Evolutionary conservation across 2,797 vertebrate genomes (phyloP).

Genomic region (Urocyon cinereoargenteus): DNA sequence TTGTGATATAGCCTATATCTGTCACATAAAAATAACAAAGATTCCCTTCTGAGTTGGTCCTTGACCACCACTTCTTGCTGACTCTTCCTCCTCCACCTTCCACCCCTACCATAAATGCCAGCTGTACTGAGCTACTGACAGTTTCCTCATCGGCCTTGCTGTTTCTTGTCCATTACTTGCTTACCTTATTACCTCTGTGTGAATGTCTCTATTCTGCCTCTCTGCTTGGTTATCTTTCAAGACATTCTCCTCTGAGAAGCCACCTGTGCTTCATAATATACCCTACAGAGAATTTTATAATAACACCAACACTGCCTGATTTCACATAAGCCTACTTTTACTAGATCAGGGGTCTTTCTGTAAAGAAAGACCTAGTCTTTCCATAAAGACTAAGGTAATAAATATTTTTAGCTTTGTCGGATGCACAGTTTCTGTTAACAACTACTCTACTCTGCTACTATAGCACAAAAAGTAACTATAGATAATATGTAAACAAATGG

Average conservation of each 20-base stretch:
- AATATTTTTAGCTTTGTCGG: neutral
- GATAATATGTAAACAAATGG: neutral
- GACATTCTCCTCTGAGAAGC: neutral
- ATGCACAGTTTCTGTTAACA: neutral
- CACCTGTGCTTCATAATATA: neutral
- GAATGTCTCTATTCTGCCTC: neutral
- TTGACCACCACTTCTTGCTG: neutral
- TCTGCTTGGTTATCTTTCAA: conserved; percentile 6
- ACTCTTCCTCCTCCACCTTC: neutral
- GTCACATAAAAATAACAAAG: neutral
- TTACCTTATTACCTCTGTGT: neutral
- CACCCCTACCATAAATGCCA: neutral
- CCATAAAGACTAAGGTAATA: neutral
- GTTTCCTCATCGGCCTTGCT: neutral
- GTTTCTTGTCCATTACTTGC: neutral
- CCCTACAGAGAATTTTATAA: neutral
- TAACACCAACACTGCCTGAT: neutral
- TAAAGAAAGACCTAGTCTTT: neutral
- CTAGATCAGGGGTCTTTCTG: neutral
- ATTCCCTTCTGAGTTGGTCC: neutral
- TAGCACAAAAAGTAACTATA: neutral
- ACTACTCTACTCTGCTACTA: neutral
- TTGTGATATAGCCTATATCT: neutral
- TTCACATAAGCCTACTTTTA: neutral
- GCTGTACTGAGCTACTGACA: neutral